Evolutionary conservation across 2,797 vertebrate species (phyloP).

Genomic region (Trichosurus vulpecula): DNA sequence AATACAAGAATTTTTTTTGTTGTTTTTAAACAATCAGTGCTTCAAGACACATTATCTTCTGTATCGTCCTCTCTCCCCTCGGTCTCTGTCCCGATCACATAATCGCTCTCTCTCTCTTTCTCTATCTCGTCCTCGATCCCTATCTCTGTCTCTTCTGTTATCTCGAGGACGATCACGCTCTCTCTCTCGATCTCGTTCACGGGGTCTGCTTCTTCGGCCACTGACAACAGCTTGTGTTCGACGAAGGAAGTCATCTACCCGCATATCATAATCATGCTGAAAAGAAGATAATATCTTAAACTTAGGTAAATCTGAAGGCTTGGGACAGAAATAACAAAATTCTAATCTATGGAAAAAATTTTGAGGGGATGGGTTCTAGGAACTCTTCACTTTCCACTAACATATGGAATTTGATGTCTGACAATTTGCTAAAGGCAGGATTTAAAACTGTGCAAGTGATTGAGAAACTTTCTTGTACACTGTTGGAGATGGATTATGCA

Average conservation of each 20-base stretch:
- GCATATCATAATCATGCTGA: constrained; percentile 99
- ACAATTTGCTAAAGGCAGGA: constrained; percentile 29
- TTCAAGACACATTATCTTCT: constrained; percentile 89
- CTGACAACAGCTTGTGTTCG: constrained; percentile 97
- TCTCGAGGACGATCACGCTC: constrained; percentile 90
- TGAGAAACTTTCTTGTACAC: neutral
- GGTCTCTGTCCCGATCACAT: constrained; percentile 92
- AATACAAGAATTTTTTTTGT: constrained; percentile 84
- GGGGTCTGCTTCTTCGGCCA: constrained; percentile 91
- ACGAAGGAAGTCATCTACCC: constrained; percentile 97
- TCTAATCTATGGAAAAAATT: neutral
- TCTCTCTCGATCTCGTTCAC: constrained; percentile 90
- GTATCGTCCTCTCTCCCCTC: constrained; percentile 95
- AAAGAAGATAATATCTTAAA: constrained; percentile 63
- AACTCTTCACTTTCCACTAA: neutral
- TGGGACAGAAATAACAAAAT: neutral
- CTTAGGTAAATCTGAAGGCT: constrained; percentile 47
- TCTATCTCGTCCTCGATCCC: constrained; percentile 89
- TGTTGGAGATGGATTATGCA: neutral
- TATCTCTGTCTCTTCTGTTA: constrained; percentile 88
- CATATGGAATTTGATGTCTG: neutral
- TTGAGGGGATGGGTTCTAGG: constrained; percentile 2
- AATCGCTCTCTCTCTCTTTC: constrained; percentile 89
- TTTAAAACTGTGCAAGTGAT: neutral
- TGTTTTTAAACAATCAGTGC: constrained; percentile 83